These are phyloP conservation scores for Panagrolaimus sp. DNA, from an alignment of 1,140 invertebrate species.

Conservation along the genomic window DNA sequence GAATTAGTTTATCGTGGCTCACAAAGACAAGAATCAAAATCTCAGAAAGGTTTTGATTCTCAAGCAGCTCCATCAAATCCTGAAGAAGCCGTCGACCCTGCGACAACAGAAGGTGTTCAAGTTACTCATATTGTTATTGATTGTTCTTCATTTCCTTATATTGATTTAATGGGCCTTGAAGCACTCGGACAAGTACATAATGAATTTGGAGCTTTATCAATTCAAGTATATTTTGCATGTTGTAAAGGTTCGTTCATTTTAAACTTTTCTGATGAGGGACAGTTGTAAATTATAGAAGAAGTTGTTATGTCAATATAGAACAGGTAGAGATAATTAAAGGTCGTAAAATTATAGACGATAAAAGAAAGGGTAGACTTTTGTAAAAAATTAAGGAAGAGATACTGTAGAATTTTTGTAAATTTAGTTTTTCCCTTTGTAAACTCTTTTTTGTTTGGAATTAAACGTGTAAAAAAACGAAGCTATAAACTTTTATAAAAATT, in stretches of 20 bases:
- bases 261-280: neutral
- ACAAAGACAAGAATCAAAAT: constrained; percentile 36
- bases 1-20: constrained; percentile 24
- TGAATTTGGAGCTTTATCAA: constrained; percentile 32
- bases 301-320: neutral
- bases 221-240: constrained; percentile 41
- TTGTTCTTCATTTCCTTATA: constrained; percentile 60
- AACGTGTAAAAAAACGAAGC: too few species aligned
- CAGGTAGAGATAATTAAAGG: neutral
- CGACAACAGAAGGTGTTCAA: neutral
- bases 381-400: too few species aligned
- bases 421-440: too few species aligned
- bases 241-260: constrained; percentile 33
- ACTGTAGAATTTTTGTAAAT: too few species aligned
- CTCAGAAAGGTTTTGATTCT: constrained; percentile 16
- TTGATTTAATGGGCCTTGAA: constrained; percentile 62
- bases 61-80: neutral
- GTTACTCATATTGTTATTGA: constrained; percentile 61
- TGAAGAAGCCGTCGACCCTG: neutral
- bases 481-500: too few species aligned
- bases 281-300: neutral
- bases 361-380: neutral
- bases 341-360: neutral
- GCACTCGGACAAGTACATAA: constrained; percentile 53
- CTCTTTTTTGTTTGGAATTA: too few species aligned